Percentiles rank a stretch among this genome's conserved stretches.
Conservation (phyloP, 2,113 vertebrate genomes). For the Clarias gariepinus region DNA sequence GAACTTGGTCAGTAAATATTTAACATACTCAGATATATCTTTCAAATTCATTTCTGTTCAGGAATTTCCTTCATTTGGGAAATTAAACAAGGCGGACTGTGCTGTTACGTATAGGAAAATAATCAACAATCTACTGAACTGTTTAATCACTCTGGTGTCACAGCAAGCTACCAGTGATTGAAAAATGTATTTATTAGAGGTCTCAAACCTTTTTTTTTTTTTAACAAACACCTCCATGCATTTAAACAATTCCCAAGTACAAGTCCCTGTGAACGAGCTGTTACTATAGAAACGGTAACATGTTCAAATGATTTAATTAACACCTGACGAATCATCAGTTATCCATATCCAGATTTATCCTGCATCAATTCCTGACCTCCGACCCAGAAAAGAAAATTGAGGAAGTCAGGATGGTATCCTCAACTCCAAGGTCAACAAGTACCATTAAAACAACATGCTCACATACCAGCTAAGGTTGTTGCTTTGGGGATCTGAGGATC, state of each 20-base stretch:
- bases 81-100: background rate
- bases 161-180: background rate
- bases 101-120: background rate
- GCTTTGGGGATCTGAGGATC: too few species aligned
- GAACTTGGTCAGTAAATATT: background rate
- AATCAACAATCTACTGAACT: background rate
- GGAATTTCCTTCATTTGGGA: background rate
- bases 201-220: background rate
- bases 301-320: too few species aligned
- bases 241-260: too few species aligned
- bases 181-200: background rate
- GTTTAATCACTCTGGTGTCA: background rate
- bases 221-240: background rate
- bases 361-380: too few species aligned
- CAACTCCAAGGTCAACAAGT: too few species aligned
- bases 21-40: background rate
- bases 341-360: too few species aligned
- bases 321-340: too few species aligned
- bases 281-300: background rate
- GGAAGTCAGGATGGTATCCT: too few species aligned
- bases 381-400: too few species aligned
- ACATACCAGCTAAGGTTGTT: too few species aligned
- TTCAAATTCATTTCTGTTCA: background rate
- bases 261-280: background rate
- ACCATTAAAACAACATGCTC: too few species aligned